Evolutionary conservation across 2,113 vertebrate species (phyloP), one percentile per base, ranked within the genome.

Genomic region (Clarias magur): DNA sequence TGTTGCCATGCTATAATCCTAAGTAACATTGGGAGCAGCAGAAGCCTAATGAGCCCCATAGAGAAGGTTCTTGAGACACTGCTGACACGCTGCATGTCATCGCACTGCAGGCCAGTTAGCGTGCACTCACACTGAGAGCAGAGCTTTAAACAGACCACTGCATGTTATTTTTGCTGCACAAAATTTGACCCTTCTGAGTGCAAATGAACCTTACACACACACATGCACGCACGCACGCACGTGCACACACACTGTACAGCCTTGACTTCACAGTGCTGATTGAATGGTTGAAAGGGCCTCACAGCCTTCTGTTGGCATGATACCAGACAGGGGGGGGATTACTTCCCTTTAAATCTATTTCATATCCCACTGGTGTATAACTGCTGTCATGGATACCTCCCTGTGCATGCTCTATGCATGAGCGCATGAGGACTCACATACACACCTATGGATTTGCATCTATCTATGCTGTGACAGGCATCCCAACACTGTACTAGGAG

Each of bases 141-240:
- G 70, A 83, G 88, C 80, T 91, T 88, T 87, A 87, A 87, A 88
- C 72, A 73, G 86, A 75, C 78, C 57, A 85, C 85, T 89, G 86
- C 84, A 91, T 89, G 88, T 87, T 89, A 89, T 87, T 91, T 89
- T 88, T 88, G 82, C 82, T 79, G 84, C 83, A 89, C 79, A 88
- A 85, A 88, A 88, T 82, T 82, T 86, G 90, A 91, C 90, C 90
- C 82, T 75, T 85, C 86, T 86, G 84, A 88, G 70, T 88, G 82
- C 70, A 83, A 88, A 85, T 62, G 48, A 82, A 82, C 10, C 25
- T 79, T 84, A 80, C 84, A 79, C 82, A 67, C 63, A 85, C 84
- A 81, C 76, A 82, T 73, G 53, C 60, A 65, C 30, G 60, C 83
- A 73, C 75, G 60, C 15, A 38, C 42, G n/a, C 75, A 30, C 34